Evolutionary conservation across 2,888 invertebrate species (phyloP).

Genomic region (Atherix ibis): DNA sequence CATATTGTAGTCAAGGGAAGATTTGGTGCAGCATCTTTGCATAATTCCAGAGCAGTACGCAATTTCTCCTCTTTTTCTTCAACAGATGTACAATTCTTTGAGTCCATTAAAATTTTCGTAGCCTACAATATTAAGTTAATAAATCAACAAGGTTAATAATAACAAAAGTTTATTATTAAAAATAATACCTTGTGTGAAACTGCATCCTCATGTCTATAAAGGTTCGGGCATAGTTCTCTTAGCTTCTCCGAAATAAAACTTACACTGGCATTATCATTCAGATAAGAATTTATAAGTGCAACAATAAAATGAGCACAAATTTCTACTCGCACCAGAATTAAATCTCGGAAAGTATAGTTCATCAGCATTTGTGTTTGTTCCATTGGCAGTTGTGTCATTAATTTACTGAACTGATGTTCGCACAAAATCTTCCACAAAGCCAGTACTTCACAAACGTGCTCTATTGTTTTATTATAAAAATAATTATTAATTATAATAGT

Average conservation of each 20-base stretch:
- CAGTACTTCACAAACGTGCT: slow-evolving; percentile 73
- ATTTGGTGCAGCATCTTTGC: slow-evolving; percentile 77
- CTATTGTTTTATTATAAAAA: slow-evolving; percentile 17
- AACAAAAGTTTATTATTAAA: too few relatives aligned
- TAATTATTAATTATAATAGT: too few relatives aligned
- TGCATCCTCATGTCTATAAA: slow-evolving; percentile 91
- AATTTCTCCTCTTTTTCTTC: slow-evolving; percentile 65
- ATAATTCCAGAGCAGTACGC: slow-evolving; percentile 62
- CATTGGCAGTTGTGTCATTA: slow-evolving; percentile 51
- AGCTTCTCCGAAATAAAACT: slow-evolving; percentile 78
- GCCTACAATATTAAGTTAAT: slow-evolving; percentile 43
- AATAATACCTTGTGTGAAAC: slow-evolving; percentile 78
- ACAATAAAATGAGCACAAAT: slow-evolving; percentile 62
- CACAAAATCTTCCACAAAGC: slow-evolving; percentile 85
- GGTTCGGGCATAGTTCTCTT: slow-evolving; percentile 78
- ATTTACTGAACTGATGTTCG: slow-evolving; percentile 78
- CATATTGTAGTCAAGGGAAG: slow-evolving; percentile 74
- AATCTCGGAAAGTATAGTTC: slow-evolving; percentile 39
- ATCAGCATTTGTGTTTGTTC: slow-evolving; percentile 47
- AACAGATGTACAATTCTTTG: slow-evolving; percentile 54
- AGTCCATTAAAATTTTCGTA: slow-evolving; percentile 73
- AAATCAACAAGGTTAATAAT: too few relatives aligned
- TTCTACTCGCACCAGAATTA: slow-evolving; percentile 37
- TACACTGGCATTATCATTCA: slow-evolving; percentile 89
- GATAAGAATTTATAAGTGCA: slow-evolving; percentile 76